A percentile compares a stretch with the other conserved stretches of the same genome.
Conservation (phyloP, 2,888 invertebrate species). For the Phymatocera aterrima region DNA sequence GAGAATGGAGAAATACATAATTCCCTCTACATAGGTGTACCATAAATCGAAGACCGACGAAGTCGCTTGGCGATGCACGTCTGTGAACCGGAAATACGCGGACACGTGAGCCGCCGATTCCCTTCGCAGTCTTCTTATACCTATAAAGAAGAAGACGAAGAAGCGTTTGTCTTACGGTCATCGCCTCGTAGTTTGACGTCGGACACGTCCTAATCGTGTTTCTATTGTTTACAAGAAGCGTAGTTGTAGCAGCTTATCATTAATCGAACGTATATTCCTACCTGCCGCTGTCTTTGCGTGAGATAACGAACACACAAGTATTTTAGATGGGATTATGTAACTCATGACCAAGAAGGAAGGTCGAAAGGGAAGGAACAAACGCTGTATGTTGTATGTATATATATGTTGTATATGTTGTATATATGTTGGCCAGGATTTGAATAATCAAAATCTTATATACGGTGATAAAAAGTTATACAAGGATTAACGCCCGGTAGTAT, state of each 20-base stretch:
- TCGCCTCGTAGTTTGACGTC: slow-evolving; percentile 25
- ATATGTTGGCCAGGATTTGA: no score
- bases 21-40: no score
- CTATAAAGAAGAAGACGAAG: background rate
- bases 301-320: no score
- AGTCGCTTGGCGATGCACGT: slow-evolving; percentile 4
- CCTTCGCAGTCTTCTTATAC: slow-evolving; percentile 22
- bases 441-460: background rate
- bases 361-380: no score
- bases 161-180: slow-evolving; percentile 19
- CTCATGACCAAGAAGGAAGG: no score
- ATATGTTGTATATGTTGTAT: no score
- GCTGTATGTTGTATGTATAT: no score
- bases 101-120: slow-evolving; percentile 35
- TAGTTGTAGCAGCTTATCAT: slow-evolving; percentile 10
- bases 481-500: background rate
- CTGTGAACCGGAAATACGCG: slow-evolving; percentile 18
- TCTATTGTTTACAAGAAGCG: slow-evolving; percentile 59
- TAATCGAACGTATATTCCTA: slow-evolving; percentile 35
- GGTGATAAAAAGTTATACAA: background rate
- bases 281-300: no score
- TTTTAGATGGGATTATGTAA: no score
- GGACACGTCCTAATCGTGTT: slow-evolving; percentile 60
- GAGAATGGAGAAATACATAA: no score
- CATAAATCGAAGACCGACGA: background rate